Percentiles rank a stretch among this genome's conserved stretches.
Evolutionary conservation across 2,113 vertebrate species (phyloP).

Genomic region (Campylorhamphus procurvoides): DNA sequence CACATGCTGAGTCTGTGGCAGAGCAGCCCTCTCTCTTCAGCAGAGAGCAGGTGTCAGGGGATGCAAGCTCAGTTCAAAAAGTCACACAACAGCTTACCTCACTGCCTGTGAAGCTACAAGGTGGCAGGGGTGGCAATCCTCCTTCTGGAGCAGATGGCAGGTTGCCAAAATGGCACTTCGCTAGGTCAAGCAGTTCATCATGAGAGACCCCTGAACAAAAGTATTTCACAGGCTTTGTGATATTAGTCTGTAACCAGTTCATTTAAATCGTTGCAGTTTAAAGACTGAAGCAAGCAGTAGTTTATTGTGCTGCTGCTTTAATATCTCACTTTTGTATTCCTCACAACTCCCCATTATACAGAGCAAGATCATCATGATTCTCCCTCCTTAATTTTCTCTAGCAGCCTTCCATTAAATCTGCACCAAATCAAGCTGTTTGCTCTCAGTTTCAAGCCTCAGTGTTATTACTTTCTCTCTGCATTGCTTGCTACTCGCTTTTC

Average conservation of each 20-base stretch:
- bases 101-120: constrained; percentile 92
- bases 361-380: neutral
- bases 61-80: neutral
- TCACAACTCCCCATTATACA: neutral
- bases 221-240: neutral
- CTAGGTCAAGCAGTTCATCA: constrained; percentile 87
- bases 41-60: neutral
- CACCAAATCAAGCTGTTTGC: neutral
- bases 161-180: constrained; percentile 92
- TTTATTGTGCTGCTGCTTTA: neutral
- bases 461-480: neutral
- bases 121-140: constrained; percentile 83
- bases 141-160: constrained; percentile 81
- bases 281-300: neutral
- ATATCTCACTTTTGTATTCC: neutral
- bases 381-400: neutral
- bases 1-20: neutral
- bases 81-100: constrained; percentile 81
- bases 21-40: neutral
- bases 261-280: neutral
- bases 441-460: neutral
- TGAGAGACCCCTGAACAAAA: constrained; percentile 87
- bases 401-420: neutral
- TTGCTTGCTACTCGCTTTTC: neutral
- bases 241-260: neutral